Percentiles rank a stretch among this genome's conserved stretches.
Evolutionary conservation across 2,888 invertebrate genomes (phyloP).

Genomic region (Eupithecia vulgata): DNA sequence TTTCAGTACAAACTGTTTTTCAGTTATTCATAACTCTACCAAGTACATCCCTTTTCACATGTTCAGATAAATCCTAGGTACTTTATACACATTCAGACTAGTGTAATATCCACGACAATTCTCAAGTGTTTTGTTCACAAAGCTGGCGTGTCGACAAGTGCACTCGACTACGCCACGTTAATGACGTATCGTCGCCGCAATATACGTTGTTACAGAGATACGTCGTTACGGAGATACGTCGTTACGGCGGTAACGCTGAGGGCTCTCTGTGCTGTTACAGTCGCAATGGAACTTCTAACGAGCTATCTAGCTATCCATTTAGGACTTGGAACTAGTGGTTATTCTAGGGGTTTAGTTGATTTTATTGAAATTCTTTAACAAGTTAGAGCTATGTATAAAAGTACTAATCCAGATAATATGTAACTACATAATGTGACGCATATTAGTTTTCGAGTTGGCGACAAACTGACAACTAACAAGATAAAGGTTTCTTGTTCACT

Average conservation of each 20-base stretch:
- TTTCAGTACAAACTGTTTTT: neutral
- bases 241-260: neutral
- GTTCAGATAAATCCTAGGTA: neutral
- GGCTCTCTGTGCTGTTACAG: neutral
- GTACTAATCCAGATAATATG: too few relatives aligned
- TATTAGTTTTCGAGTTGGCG: too few relatives aligned
- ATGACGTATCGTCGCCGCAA: constrained; percentile 6
- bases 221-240: neutral
- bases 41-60: neutral
- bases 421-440: too few relatives aligned
- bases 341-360: neutral
- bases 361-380: neutral
- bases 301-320: neutral
- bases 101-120: constrained; percentile 4
- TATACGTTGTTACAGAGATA: neutral
- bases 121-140: neutral
- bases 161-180: constrained; percentile 1
- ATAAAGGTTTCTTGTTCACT: too few relatives aligned
- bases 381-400: too few relatives aligned
- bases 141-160: neutral
- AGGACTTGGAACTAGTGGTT: neutral
- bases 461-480: too few relatives aligned
- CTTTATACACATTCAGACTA: neutral
- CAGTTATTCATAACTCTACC: neutral
- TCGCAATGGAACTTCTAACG: neutral